Conservation (phyloP, 2,888 invertebrate species). For the Hyppa rectilinea region DNA sequence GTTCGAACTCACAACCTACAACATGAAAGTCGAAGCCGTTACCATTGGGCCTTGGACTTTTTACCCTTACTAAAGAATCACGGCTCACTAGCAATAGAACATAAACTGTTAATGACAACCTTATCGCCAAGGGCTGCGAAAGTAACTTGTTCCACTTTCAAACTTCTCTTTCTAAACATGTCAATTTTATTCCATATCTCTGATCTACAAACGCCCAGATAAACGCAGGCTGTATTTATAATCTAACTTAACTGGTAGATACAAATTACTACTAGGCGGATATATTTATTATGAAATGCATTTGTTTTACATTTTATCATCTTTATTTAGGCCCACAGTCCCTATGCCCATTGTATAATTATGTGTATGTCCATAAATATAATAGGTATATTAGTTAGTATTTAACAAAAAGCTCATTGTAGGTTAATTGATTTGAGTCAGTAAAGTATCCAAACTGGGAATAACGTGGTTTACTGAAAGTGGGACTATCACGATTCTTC, state of each 20-base stretch:
- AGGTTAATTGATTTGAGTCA: no score
- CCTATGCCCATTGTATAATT: no score
- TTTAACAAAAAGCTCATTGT: no score
- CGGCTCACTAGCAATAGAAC: not conserved
- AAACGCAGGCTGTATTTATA: constrained; percentile 17
- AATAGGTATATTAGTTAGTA: no score
- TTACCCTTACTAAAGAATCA: constrained; percentile 5
- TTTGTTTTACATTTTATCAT: not conserved
- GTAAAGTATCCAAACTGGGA: not conserved
- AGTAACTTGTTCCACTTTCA: constrained; percentile 36
- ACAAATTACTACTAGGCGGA: constrained; percentile 1
- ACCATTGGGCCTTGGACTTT: not conserved
- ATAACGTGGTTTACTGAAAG: not conserved
- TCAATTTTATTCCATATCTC: constrained; percentile 34
- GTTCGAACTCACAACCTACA: no score
- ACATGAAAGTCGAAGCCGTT: not conserved
- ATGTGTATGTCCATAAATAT: no score
- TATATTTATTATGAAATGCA: not conserved
- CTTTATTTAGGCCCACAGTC: no score
- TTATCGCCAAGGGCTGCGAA: constrained; percentile 42
- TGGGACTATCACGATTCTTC: no score
- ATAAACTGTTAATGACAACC: constrained; percentile 21
- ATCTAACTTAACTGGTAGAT: not conserved
- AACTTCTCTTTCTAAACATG: constrained; percentile 39
- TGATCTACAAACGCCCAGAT: constrained; percentile 17